Evolutionary conservation across 1,140 invertebrate genomes (phyloP), one percentile per base, ranked within the genome.

Genomic region (Thaumetopoea pityocampa): DNA sequence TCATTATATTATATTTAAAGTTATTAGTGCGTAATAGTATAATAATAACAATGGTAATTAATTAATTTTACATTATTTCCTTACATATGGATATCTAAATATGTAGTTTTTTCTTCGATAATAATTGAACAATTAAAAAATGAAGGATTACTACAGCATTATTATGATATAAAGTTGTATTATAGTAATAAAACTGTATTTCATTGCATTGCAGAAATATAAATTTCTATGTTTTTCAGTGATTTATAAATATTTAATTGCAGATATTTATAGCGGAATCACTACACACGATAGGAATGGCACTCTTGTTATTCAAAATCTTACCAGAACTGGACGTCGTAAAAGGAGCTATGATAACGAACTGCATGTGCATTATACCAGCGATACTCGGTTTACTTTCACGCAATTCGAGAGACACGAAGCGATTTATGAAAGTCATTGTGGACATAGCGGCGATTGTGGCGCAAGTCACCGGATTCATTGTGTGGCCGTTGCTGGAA

Each of bases 291-390:
- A 83, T 96, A 28, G 97, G 97, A 1, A 71, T 97, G 17, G 92
- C 91, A 2, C 67, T 98, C 10, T 83, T 98, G 45, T 90, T 97
- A 44, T 96, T 96, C 64, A 89, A 92, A 15, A 91, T 98, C 18
- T 86, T 98, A 3, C 97, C 97, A 0, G 92, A 96, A 61, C 72
- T 98, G 17, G 95, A 98, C 77, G 94, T 96, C 11, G 91, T 98
- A 18, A 94, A 96, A 81, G 96, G 94, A 2, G 92, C 95, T 5
- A 96, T 98, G 93, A 84, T 98, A 14, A 96, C 97, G 4, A 98
- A 97, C 80, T 97, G 94, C 61, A 89, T 98, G 8, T 97, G 94
- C 74, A 91, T 97, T 29, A 85, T 98, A 2, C 97, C 97, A 0
- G 79, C 82, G 17, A 74, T 90, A 60, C 55, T 89, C 86, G 93